phyloP scores from a whole-genome alignment of 1,140 invertebrate species.

The Protaetia brevitarsis region DNA sequence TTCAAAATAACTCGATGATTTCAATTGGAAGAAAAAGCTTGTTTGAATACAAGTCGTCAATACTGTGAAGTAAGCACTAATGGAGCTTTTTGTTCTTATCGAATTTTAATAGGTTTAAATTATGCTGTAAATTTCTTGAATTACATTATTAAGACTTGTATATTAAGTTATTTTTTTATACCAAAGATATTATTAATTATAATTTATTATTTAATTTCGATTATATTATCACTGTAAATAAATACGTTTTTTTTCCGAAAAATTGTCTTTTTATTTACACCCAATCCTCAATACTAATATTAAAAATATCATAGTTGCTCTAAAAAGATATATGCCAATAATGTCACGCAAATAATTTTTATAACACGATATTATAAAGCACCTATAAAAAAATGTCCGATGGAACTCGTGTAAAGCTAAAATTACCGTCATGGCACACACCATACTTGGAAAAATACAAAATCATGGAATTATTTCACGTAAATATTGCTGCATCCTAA shows the following conservation, averaged over 20 bases:
- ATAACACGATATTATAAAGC: background rate
- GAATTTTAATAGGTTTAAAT: background rate
- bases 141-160: background rate
- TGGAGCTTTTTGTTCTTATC: too few relatives aligned
- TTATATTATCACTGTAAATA: background rate
- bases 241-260: conserved; percentile 1
- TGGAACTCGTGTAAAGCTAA: conserved; percentile 42
- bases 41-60: too few relatives aligned
- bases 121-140: background rate
- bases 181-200: conserved; percentile 10
- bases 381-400: conserved; percentile 26
- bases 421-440: conserved; percentile 47
- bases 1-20: too few relatives aligned
- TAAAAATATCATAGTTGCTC: background rate
- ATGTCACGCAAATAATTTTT: background rate
- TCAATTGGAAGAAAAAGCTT: too few relatives aligned
- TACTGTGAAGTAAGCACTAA: too few relatives aligned
- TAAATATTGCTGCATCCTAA: conserved; percentile 31
- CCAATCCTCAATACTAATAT: background rate
- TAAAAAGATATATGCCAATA: background rate
- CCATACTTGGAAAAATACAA: conserved; percentile 55
- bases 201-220: background rate
- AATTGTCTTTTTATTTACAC: background rate
- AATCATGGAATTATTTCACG: conserved; percentile 54
- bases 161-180: background rate